Evolutionary conservation across 2,113 vertebrate genomes (phyloP).

Genomic region (Procavia capensis): DNA sequence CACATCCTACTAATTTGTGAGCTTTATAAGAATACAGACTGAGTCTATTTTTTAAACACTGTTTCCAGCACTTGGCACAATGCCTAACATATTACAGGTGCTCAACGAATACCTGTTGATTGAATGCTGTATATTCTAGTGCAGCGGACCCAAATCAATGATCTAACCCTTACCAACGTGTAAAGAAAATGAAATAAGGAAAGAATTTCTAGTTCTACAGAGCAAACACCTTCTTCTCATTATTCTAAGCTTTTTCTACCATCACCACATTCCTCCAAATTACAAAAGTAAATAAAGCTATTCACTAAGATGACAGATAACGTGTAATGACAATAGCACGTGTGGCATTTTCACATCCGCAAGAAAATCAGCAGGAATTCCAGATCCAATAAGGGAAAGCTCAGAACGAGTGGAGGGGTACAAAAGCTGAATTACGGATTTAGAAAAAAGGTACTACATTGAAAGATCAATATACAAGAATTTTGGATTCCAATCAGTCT

Average conservation of each 20-base stretch:
- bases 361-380: constrained; percentile 55
- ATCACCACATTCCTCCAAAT: constrained; percentile 80
- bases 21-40: not conserved
- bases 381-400: constrained; percentile 63
- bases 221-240: constrained; percentile 72
- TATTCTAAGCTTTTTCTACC: constrained; percentile 65
- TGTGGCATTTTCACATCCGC: constrained; percentile 70
- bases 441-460: constrained; percentile 12
- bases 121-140: not conserved
- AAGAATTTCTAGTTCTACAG: constrained; percentile 53
- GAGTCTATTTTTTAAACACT: not conserved
- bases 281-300: constrained; percentile 71
- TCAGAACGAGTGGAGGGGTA: not conserved
- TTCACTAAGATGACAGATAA: constrained; percentile 75
- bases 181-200: constrained; percentile 65
- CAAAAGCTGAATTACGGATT: not conserved
- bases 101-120: constrained; percentile 15
- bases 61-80: not conserved
- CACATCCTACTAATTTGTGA: not conserved
- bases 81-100: not conserved
- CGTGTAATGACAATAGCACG: constrained; percentile 62
- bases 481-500: not conserved
- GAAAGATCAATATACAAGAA: not conserved
- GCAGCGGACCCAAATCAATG: not conserved
- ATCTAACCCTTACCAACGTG: constrained; percentile 16